Base-by-base conservation (phyloP, 2,888 invertebrate species). In the Chymomyza procnemis region DNA sequence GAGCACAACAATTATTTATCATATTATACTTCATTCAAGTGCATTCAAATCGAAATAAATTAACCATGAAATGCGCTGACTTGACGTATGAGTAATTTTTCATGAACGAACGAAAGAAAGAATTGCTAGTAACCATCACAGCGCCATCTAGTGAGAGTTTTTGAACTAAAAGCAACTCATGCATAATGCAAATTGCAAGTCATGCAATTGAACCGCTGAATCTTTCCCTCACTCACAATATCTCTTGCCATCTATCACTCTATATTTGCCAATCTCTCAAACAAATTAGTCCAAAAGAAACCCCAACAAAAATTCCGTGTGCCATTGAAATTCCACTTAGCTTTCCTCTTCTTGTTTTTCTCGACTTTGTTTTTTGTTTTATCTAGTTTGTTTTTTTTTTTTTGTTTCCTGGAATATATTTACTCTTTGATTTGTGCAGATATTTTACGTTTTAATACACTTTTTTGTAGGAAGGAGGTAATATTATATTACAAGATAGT, bases 121-220 rank as follows among this genome's bases (percentile, higher is more conserved):
- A 34, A 9, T 5, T 34, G 0, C 34, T 6, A 1, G 34, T 34
- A n/a, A 26, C 26, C 26, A 26, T 26, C 3, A 26, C 26, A 26
- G 5, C 26, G 34, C 34, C 34, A 41, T 12, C 9, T 41, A 41
- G 3, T 22, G 26, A 26, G 56, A 19, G 62, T 30, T 52, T 22
- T 8, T 14, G 14, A 21, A 21, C 4, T 56, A 18, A n/a, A 57
- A 19, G 22, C 61, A 50, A 16, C 69, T 67, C 67, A 79, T 84
- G 79, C 74, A 81, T 79, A 79, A 84, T 79, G 74, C 73, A 85
- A 76, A 79, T 30, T 61, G 66, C 68, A 69, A 76, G 73, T 71
- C 79, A 74, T 21, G 47, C 46, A 66, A n/a, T 46, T n/a, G 50
- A 50, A 16, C n/a, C 50, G 3, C 50, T 50, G 48, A 2, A n/a